A percentile compares a stretch with the other conserved stretches of the same genome.
Conservation (phyloP, 2,888 invertebrate species). For the Tridacna gigas region DNA sequence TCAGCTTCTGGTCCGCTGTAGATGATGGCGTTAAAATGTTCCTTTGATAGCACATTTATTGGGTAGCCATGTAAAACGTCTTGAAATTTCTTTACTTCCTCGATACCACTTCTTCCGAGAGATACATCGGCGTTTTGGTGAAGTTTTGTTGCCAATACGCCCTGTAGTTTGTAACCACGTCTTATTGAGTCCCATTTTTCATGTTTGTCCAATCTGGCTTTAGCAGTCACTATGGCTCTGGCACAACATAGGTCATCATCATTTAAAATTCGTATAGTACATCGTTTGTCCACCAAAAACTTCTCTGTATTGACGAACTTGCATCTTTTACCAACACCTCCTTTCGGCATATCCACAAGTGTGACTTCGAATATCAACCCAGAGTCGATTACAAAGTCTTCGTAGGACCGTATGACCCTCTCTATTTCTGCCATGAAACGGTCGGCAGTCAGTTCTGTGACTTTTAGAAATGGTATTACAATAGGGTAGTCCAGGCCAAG, state of each 20-base stretch:
- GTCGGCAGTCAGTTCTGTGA: slow-evolving; percentile 47
- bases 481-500: slow-evolving; percentile 43
- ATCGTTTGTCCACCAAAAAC: slow-evolving; percentile 18
- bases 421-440: slow-evolving; percentile 52
- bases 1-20: slow-evolving; percentile 45
- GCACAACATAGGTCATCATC: slow-evolving; percentile 49
- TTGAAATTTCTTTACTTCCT: slow-evolving; percentile 45
- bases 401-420: slow-evolving; percentile 20
- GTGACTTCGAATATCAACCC: slow-evolving; percentile 37
- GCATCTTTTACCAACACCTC: slow-evolving; percentile 14
- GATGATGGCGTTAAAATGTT: slow-evolving; percentile 45
- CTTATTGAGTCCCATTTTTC: slow-evolving; percentile 44
- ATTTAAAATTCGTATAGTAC: slow-evolving; percentile 35
- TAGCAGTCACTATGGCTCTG: slow-evolving; percentile 43
- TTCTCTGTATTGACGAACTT: slow-evolving; percentile 28
- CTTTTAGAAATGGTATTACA: too few relatives aligned
- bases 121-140: slow-evolving; percentile 27
- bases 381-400: slow-evolving; percentile 61
- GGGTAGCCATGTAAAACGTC: slow-evolving; percentile 32
- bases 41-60: slow-evolving; percentile 49
- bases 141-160: slow-evolving; percentile 3
- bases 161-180: slow-evolving; percentile 39
- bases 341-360: slow-evolving; percentile 27
- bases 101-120: slow-evolving; percentile 30
- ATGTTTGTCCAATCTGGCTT: slow-evolving; percentile 32